These are phyloP conservation scores for Nomada flava DNA, from an alignment of 2,888 invertebrate genomes.

Conservation along the genomic window DNA sequence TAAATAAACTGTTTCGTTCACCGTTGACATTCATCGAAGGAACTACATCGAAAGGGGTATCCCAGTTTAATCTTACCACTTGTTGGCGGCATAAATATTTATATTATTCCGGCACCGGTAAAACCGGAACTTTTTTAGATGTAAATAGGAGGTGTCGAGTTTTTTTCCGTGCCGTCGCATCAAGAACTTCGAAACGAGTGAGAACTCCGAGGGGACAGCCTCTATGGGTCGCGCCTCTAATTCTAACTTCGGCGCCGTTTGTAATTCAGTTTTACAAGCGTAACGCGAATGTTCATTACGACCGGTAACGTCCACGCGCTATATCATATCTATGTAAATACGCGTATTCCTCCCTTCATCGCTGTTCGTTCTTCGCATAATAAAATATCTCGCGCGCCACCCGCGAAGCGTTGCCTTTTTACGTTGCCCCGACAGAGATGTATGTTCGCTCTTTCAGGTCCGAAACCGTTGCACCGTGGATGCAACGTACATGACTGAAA, in stretches of 20 bases:
- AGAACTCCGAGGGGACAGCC: constrained; percentile 3
- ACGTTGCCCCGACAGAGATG: neutral
- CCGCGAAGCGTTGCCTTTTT: neutral
- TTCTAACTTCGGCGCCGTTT: constrained; percentile 54
- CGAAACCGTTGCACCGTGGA: neutral
- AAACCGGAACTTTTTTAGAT: constrained; percentile 40
- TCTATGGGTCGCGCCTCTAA: constrained; percentile 19
- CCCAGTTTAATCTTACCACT: constrained; percentile 33
- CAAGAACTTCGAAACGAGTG: constrained; percentile 35
- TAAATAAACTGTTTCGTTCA: too few relatives aligned
- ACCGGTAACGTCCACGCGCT: constrained; percentile 28
- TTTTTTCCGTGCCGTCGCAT: constrained; percentile 47
- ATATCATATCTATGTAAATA: constrained; percentile 48
- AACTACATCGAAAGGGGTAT: neutral
- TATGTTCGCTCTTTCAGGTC: neutral
- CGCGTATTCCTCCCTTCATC: constrained; percentile 33
- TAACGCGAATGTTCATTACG: constrained; percentile 51
- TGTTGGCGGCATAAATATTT: constrained; percentile 47
- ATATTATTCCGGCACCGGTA: constrained; percentile 16
- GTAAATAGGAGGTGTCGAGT: constrained; percentile 34
- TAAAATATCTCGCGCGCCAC: constrained; percentile 39
- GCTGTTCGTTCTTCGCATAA: constrained; percentile 51
- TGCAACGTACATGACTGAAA: neutral
- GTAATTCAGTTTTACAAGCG: constrained; percentile 50
- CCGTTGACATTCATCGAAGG: neutral